Conservation (phyloP, 2,888 invertebrate genomes). For the Oscheius sp. region DNA sequence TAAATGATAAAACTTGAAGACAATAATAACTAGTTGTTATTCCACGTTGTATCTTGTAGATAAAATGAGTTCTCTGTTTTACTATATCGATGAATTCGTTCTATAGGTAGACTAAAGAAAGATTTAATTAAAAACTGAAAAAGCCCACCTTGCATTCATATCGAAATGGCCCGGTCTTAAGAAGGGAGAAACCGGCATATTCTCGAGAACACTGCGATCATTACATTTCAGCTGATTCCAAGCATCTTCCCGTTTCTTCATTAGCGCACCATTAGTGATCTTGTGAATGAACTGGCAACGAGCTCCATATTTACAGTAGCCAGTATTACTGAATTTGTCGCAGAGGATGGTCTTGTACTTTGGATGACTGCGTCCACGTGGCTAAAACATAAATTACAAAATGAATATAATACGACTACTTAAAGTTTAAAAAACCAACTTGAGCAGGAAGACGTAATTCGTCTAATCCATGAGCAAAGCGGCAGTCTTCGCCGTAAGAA, state of each 20-base stretch:
- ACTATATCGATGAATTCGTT: background rate
- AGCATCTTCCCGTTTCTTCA: constrained; percentile 11
- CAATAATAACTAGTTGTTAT: background rate
- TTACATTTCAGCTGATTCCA: background rate
- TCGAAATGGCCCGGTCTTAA: constrained; percentile 8
- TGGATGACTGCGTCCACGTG: constrained; percentile 55
- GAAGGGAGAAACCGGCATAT: constrained; percentile 6
- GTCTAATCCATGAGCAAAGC: constrained; percentile 53
- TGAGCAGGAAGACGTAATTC: constrained; percentile 48
- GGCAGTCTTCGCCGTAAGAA: constrained; percentile 48
- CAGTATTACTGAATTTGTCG: constrained; percentile 52
- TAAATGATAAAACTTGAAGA: background rate
- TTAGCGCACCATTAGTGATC: constrained; percentile 25
- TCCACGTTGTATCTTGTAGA: background rate
- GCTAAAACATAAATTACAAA: constrained; percentile 33
- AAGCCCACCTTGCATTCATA: background rate
- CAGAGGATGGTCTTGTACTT: constrained; percentile 60
- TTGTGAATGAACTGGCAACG: constrained; percentile 52
- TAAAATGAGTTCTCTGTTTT: background rate
- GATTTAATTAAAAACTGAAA: background rate
- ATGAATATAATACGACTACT: background rate
- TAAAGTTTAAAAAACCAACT: constrained; percentile 32
- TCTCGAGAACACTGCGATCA: background rate
- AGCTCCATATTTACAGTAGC: constrained; percentile 46
- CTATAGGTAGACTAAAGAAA: constrained; percentile 35